A percentile compares a stretch with the other conserved stretches of the same genome.
Conservation (phyloP, 2,797 vertebrate genomes). For the Synaphobranchus kaupii region DNA sequence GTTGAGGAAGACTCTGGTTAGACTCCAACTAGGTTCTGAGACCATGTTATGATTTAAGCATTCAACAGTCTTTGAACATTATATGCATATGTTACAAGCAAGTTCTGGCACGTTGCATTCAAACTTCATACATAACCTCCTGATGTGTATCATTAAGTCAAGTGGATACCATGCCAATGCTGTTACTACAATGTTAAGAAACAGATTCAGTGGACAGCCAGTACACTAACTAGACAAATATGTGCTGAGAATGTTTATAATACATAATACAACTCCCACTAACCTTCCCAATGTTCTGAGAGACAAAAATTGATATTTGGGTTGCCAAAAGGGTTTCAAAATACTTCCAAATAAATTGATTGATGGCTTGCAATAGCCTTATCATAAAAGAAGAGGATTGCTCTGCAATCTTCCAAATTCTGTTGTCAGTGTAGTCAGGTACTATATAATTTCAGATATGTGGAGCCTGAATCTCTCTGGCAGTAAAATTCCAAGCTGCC, state of each 20-base stretch:
- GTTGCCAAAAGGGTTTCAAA: neutral
- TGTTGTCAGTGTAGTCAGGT: neutral
- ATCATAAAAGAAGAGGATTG: neutral
- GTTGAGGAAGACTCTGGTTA: neutral
- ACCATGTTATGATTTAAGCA: neutral
- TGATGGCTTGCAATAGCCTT: neutral
- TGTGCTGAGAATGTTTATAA: neutral
- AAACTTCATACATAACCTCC: neutral
- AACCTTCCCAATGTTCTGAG: neutral
- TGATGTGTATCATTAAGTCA: neutral
- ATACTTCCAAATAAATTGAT: slow-evolving; percentile 3
- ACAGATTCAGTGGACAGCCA: too few species aligned
- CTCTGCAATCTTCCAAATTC: neutral
- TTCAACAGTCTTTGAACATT: neutral
- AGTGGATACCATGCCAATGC: neutral
- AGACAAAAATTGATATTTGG: neutral
- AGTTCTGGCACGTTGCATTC: neutral
- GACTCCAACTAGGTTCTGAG: neutral
- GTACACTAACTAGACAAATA: neutral
- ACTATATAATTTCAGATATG: neutral
- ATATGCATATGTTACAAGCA: neutral
- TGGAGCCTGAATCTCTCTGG: neutral
- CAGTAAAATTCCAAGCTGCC: slow-evolving; percentile 3
- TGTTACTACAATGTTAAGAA: too few species aligned
- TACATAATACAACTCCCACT: neutral